Evolutionary conservation across 2,797 vertebrate species (phyloP).

Genomic region (Enteromius unitaeniatus): DNA sequence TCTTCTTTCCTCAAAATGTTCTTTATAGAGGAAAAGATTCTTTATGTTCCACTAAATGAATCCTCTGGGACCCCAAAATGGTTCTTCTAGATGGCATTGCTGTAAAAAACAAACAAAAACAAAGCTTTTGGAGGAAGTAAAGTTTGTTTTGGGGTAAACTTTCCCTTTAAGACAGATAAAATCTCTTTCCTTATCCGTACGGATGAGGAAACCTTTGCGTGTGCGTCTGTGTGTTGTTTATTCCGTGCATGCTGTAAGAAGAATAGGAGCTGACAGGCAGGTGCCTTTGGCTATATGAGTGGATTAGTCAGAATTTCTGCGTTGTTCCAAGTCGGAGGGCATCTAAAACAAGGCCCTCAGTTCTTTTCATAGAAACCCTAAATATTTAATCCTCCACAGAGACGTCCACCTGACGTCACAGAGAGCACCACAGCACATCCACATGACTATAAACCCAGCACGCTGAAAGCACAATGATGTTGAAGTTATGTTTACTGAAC

Average conservation of each 20-base stretch:
- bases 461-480: neutral
- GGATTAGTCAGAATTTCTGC: constrained; percentile 11
- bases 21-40: neutral
- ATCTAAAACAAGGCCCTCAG: constrained; percentile 30
- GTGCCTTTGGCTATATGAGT: constrained; percentile 31
- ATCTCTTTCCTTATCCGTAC: neutral
- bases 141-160: neutral
- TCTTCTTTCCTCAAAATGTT: neutral
- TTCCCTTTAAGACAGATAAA: neutral
- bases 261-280: constrained; percentile 18
- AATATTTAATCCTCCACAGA: constrained; percentile 35
- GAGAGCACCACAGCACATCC: neutral
- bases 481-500: neutral
- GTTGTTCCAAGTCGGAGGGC: constrained; percentile 5
- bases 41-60: neutral
- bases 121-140: neutral
- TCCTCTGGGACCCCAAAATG: neutral
- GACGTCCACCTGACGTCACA: too few species aligned
- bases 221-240: constrained; percentile 10
- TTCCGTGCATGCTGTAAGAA: neutral
- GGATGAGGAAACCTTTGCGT: neutral
- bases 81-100: neutral
- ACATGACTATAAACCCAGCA: neutral
- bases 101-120: neutral
- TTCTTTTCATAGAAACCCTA: constrained; percentile 33